Evolutionary conservation across 1,140 invertebrate species (phyloP).

Genomic region (Caenorhabditis remanei): DNA sequence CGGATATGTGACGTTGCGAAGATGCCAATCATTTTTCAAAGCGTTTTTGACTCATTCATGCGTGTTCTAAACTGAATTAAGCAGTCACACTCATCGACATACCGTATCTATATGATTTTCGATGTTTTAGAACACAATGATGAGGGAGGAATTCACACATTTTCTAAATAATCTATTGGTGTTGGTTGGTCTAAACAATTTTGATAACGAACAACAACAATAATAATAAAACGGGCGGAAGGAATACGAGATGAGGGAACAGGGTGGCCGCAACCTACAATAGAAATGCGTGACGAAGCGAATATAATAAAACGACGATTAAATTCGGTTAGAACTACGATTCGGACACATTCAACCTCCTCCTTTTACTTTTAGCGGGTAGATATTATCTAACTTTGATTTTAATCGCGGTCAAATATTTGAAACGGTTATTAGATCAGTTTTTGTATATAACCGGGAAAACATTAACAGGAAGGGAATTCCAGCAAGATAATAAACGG

Average conservation of each 20-base stretch:
- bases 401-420: neutral
- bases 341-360: slow-evolving; percentile 30
- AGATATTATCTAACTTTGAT: slow-evolving; percentile 15
- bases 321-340: slow-evolving; percentile 55
- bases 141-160: neutral
- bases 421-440: neutral
- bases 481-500: no score
- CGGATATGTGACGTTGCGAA: neutral
- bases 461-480: no score
- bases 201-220: slow-evolving; percentile 40
- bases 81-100: slow-evolving; percentile 6
- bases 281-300: slow-evolving; percentile 55
- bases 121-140: neutral
- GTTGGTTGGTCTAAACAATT: neutral
- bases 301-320: slow-evolving; percentile 56
- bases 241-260: slow-evolving; percentile 20
- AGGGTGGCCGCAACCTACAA: slow-evolving; percentile 41
- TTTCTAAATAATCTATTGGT: neutral
- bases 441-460: no score
- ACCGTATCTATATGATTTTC: slow-evolving; percentile 15
- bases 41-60: neutral
- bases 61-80: slow-evolving; percentile 53
- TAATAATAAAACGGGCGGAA: neutral
- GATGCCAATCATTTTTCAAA: slow-evolving; percentile 55
- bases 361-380: neutral